Conservation (phyloP, 2,113 vertebrate genomes). For the Ctenomys sociabilis region DNA sequence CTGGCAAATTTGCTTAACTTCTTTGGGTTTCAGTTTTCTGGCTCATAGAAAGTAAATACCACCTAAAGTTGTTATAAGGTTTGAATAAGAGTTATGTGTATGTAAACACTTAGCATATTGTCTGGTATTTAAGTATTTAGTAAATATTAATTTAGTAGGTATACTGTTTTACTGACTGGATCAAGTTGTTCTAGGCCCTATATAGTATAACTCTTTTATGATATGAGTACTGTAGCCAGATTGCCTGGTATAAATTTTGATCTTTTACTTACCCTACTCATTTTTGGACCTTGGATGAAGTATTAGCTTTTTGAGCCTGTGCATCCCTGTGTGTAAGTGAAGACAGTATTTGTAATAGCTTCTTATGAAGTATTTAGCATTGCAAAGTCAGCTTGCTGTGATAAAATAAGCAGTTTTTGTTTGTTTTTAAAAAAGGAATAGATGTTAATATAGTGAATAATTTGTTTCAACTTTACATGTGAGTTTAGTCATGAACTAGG, state of each 20-base stretch:
- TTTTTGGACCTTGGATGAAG: not conserved
- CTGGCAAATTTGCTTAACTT: not conserved
- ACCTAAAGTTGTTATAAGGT: not conserved
- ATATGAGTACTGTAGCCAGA: not conserved
- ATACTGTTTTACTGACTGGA: not conserved
- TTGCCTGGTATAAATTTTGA: not conserved
- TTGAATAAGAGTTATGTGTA: not conserved
- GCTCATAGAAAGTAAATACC: conserved; percentile 17
- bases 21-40: conserved; percentile 29
- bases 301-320: not conserved
- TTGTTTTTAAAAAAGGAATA: not conserved
- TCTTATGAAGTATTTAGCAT: not conserved
- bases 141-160: not conserved
- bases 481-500: not conserved
- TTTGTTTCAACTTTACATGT: not conserved
- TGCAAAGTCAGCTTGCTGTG: not conserved
- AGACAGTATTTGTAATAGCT: not conserved
- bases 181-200: not conserved
- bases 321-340: not conserved
- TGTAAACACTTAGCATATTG: conserved; percentile 10
- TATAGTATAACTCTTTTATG: not conserved
- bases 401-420: not conserved
- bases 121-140: not conserved
- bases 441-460: not conserved
- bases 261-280: not conserved